These are phyloP conservation scores for Pelobates fuscus DNA, from an alignment of 2,113 vertebrate species.

Conservation along the genomic window DNA sequence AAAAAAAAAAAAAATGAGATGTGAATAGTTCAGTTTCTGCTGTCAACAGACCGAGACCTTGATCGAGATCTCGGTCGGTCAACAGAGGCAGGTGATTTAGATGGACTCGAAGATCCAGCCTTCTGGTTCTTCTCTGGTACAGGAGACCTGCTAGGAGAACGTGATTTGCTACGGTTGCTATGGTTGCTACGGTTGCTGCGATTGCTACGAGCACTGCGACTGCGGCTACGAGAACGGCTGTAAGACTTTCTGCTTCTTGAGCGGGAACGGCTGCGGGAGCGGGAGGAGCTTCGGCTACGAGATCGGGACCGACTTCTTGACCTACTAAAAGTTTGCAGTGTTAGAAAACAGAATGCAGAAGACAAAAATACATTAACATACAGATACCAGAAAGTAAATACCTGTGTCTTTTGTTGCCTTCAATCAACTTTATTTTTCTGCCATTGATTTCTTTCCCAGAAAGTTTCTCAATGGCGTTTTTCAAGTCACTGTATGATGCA, in stretches of 20 bases:
- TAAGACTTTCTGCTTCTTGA: constrained; percentile 85
- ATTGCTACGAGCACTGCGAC: constrained; percentile 55
- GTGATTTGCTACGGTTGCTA: constrained; percentile 72
- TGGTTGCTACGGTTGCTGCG: constrained; percentile 72
- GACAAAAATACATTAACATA: too few species aligned
- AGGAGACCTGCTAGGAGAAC: constrained; percentile 80
- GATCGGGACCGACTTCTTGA: constrained; percentile 89
- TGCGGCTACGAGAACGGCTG: constrained; percentile 80
- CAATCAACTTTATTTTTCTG: constrained; percentile 94
- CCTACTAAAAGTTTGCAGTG: constrained; percentile 53
- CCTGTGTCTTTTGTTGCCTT: constrained; percentile 91
- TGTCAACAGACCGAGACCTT: constrained; percentile 82
- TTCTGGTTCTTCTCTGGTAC: constrained; percentile 80
- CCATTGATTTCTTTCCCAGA: constrained; percentile 97
- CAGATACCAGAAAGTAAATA: constrained; percentile 52
- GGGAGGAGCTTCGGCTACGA: constrained; percentile 82
- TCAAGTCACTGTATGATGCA: constrained; percentile 92
- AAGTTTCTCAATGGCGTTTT: constrained; percentile 95
- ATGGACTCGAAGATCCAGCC: constrained; percentile 74
- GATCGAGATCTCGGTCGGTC: constrained; percentile 80
- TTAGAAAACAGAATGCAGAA: neutral
- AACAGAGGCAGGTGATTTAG: constrained; percentile 75
- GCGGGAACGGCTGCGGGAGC: constrained; percentile 82
- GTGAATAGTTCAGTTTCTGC: constrained; percentile 79
- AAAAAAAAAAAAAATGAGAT: constrained; percentile 52